phyloP scores from a whole-genome alignment of 2,888 invertebrate species.

The Coremacera marginata region DNA sequence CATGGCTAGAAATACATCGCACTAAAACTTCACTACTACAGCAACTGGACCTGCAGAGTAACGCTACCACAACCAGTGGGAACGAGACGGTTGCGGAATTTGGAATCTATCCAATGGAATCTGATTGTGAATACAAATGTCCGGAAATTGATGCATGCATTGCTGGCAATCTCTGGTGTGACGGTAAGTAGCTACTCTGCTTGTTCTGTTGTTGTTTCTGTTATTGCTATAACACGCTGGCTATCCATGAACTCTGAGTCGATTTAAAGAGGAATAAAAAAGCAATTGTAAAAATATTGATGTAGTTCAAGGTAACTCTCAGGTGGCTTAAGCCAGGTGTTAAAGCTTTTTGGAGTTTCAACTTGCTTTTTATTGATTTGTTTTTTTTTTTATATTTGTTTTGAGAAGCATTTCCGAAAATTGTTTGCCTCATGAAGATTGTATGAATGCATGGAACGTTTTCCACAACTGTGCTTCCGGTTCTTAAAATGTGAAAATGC shows the following conservation, averaged over 20 bases:
- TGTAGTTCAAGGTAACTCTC: neutral
- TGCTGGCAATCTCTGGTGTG: conserved; percentile 80
- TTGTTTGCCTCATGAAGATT: neutral
- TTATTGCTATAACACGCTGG: neutral
- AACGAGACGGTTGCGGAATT: conserved; percentile 69
- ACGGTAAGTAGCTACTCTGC: conserved; percentile 71
- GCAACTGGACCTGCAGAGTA: conserved; percentile 71
- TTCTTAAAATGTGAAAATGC: neutral
- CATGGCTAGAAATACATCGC: conserved; percentile 81
- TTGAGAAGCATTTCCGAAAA: no score
- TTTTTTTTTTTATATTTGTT: neutral
- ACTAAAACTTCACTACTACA: conserved; percentile 75
- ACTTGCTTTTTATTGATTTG: neutral
- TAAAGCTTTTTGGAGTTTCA: neutral
- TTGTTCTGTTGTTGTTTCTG: conserved; percentile 4
- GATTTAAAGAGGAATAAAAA: neutral
- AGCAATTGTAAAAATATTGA: neutral
- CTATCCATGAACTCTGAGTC: neutral
- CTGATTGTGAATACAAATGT: conserved; percentile 76
- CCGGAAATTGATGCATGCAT: conserved; percentile 84
- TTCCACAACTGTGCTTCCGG: neutral
- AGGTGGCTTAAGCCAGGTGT: neutral
- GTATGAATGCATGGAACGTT: neutral
- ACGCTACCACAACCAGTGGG: conserved; percentile 57
- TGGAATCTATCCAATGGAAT: conserved; percentile 69